phyloP scores from a whole-genome alignment of 2,888 invertebrate species.

The Ichneumoninae sp. region DNA sequence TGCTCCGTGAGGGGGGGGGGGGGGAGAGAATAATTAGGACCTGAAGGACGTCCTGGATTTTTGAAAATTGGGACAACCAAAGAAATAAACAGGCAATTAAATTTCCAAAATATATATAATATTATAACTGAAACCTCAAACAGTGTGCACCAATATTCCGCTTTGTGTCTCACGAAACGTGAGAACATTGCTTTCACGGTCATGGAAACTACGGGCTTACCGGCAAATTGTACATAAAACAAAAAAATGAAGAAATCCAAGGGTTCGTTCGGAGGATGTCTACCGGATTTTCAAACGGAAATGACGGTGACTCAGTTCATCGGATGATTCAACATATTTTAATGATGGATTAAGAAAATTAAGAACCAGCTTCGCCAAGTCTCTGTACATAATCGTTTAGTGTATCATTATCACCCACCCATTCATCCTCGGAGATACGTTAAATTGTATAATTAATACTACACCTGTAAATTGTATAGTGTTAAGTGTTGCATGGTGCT shows the following conservation, averaged over 20 bases:
- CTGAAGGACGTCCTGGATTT: too few species aligned
- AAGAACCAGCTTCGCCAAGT: slow-evolving; percentile 56
- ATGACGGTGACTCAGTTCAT: slow-evolving; percentile 6
- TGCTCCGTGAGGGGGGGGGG: too few species aligned
- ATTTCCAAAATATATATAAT: neutral
- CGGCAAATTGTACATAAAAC: neutral
- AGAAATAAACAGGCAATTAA: neutral
- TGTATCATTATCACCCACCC: slow-evolving; percentile 59
- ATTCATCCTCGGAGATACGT: slow-evolving; percentile 51
- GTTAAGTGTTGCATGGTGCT: slow-evolving; percentile 67
- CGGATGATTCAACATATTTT: slow-evolving; percentile 9
- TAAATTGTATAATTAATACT: slow-evolving; percentile 61
- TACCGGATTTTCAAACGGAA: slow-evolving; percentile 1
- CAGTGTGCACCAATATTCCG: slow-evolving; percentile 11
- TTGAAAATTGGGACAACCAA: too few species aligned
- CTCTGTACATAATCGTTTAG: slow-evolving; percentile 64
- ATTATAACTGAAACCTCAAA: neutral
- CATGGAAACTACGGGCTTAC: slow-evolving; percentile 45
- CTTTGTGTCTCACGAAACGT: slow-evolving; percentile 53
- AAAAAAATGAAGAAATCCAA: slow-evolving; percentile 3
- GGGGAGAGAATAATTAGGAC: too few species aligned
- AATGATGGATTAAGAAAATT: slow-evolving; percentile 10
- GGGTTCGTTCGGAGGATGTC: slow-evolving; percentile 19
- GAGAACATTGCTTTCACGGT: slow-evolving; percentile 46
- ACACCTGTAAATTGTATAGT: slow-evolving; percentile 64